Percentiles rank a stretch among this genome's conserved stretches.
Evolutionary conservation across 2,113 vertebrate genomes (phyloP).

Genomic region (Gobiocypris rarus): DNA sequence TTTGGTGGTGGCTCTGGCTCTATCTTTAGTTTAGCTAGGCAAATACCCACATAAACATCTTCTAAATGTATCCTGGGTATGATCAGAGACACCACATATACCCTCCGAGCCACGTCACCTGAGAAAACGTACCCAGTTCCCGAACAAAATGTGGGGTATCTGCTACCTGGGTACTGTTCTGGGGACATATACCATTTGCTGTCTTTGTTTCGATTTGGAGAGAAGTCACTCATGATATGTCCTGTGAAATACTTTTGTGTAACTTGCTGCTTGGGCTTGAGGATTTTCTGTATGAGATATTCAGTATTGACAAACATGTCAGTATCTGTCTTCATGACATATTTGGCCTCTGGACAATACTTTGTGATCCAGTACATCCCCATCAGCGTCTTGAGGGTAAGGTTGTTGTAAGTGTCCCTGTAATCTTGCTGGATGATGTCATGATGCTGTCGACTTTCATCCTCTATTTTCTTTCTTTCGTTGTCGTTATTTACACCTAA

Average conservation of each 20-base stretch:
- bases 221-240: conserved; percentile 88
- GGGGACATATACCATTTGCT: conserved; percentile 98
- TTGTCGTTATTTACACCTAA: conserved; percentile 83
- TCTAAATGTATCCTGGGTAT: conserved; percentile 89
- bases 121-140: conserved; percentile 98
- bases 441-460: conserved; percentile 85
- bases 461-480: conserved; percentile 74
- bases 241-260: conserved; percentile 91
- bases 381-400: conserved; percentile 97
- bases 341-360: conserved; percentile 83
- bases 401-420: conserved; percentile 91
- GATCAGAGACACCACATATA: conserved; percentile 85
- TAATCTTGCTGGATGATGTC: conserved; percentile 97
- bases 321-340: conserved; percentile 98
- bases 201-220: conserved; percentile 90
- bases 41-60: conserved; percentile 95
- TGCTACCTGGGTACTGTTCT: conserved; percentile 86
- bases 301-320: conserved; percentile 98
- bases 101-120: conserved; percentile 88
- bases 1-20: conserved; percentile 90
- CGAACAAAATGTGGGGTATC: conserved; percentile 95
- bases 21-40: conserved; percentile 88
- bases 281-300: conserved; percentile 90
- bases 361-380: conserved; percentile 96
- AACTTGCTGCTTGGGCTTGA: conserved; percentile 83